Conservation (phyloP, 2,113 vertebrate genomes). For the Macaca nemestrina region DNA sequence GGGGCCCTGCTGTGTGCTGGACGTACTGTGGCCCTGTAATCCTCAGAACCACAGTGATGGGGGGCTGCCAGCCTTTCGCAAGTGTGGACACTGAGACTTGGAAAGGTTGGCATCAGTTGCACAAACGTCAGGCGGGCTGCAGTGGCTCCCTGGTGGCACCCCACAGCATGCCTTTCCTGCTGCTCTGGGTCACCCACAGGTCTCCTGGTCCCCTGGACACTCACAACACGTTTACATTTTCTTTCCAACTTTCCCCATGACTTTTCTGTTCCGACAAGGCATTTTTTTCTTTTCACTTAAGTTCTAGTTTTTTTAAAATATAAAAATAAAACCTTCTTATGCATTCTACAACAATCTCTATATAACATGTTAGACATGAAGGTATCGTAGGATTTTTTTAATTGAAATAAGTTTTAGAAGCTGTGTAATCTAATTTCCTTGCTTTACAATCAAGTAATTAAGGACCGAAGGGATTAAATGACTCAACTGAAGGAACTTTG, state of each 20-base stretch:
- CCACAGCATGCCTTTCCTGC: no score
- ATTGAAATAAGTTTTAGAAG: background rate
- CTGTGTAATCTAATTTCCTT: background rate
- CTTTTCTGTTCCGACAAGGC: background rate
- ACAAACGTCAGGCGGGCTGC: background rate
- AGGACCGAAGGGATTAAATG: background rate
- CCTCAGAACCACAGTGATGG: background rate
- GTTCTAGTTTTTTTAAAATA: background rate
- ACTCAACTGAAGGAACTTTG: background rate
- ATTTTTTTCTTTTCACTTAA: background rate
- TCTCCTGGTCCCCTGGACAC: rapidly evolving
- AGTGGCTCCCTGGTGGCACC: no score
- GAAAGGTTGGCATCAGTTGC: background rate
- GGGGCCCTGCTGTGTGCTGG: rapidly evolving
- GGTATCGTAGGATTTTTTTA: background rate
- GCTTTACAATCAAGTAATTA: background rate
- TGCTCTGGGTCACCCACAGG: rapidly evolving
- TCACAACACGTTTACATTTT: background rate
- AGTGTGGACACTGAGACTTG: background rate
- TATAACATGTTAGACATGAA: background rate
- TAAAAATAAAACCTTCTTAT: background rate
- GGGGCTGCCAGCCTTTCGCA: background rate
- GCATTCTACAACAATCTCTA: background rate
- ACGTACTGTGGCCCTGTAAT: rapidly evolving
- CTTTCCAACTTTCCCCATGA: background rate